A percentile compares a stretch with the other conserved stretches of the same genome.
These are phyloP conservation scores for Caenorhabditis sinica DNA, from an alignment of 2,888 invertebrate genomes.

Conservation along the genomic window DNA sequence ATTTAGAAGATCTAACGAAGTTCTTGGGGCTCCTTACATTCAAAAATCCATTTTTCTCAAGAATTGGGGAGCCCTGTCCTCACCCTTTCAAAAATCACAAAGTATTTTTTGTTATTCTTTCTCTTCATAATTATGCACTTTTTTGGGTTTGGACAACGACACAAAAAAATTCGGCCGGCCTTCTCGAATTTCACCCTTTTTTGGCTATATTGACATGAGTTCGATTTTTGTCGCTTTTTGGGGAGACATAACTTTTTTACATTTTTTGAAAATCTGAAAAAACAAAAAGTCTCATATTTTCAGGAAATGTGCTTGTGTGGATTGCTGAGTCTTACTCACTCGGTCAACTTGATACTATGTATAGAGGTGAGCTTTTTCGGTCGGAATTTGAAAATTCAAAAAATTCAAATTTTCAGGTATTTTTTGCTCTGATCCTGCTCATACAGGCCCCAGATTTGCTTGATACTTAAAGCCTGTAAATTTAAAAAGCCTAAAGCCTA, in stretches of 20 bases:
- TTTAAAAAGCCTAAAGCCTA: no score
- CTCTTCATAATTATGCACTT: slow-evolving; percentile 19
- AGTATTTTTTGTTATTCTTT: no score
- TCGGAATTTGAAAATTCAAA: neutral
- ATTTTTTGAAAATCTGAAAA: no score
- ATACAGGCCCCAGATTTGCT: slow-evolving; percentile 73
- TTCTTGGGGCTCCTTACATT: no score
- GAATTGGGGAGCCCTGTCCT: no score
- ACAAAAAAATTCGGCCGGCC: neutral
- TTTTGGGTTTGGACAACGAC: slow-evolving; percentile 15
- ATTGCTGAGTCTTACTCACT: slow-evolving; percentile 69
- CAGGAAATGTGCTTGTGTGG: slow-evolving; percentile 76
- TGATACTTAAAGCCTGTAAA: no score
- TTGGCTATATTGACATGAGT: slow-evolving; percentile 22
- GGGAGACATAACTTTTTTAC: no score
- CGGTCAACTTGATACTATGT: slow-evolving; percentile 69
- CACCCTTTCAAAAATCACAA: neutral
- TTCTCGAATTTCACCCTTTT: slow-evolving; percentile 47
- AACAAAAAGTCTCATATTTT: no score
- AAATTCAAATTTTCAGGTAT: slow-evolving; percentile 51
- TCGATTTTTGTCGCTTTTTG: neutral
- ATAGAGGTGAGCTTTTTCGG: slow-evolving; percentile 66
- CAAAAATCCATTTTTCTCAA: no score
- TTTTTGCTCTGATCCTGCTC: slow-evolving; percentile 71
- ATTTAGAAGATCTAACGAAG: no score